Percentiles rank a stretch among this genome's conserved stretches.
These are phyloP conservation scores for Dendroctonus ponderosae DNA, from an alignment of 1,140 invertebrate genomes.

Conservation along the genomic window DNA sequence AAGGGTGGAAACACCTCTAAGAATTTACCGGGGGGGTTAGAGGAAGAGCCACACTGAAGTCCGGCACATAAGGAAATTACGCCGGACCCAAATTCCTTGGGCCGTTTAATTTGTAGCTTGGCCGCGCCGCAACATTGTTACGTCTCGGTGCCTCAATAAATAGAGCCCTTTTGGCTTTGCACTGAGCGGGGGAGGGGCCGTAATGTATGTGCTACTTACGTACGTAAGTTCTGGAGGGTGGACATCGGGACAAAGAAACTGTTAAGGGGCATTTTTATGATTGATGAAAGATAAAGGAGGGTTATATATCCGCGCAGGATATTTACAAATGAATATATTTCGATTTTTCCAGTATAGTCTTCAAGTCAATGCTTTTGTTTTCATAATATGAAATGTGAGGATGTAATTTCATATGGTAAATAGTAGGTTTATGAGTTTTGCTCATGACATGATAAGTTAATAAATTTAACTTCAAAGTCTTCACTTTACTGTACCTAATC, in stretches of 20 bases:
- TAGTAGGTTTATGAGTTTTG: no score
- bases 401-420: no score
- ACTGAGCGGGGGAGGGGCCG: neutral
- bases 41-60: conserved; percentile 37
- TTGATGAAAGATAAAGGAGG: conserved; percentile 8
- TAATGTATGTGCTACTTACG: conserved; percentile 33
- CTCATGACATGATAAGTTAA: no score
- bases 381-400: no score
- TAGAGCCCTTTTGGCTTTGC: conserved; percentile 32
- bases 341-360: no score
- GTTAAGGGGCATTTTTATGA: conserved; percentile 26
- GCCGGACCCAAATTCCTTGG: conserved; percentile 44
- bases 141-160: conserved; percentile 35
- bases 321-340: no score
- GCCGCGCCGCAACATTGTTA: conserved; percentile 38
- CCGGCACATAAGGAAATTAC: conserved; percentile 47
- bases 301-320: no score
- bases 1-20: conserved; percentile 45
- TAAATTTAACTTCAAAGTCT: no score
- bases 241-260: conserved; percentile 24
- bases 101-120: conserved; percentile 47
- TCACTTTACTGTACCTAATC: no score
- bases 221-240: conserved; percentile 19
- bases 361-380: no score
- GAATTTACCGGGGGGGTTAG: conserved; percentile 39